These are phyloP conservation scores for Ptychadena robeensis DNA, from an alignment of 2,797 vertebrate genomes.

Conservation along the genomic window DNA sequence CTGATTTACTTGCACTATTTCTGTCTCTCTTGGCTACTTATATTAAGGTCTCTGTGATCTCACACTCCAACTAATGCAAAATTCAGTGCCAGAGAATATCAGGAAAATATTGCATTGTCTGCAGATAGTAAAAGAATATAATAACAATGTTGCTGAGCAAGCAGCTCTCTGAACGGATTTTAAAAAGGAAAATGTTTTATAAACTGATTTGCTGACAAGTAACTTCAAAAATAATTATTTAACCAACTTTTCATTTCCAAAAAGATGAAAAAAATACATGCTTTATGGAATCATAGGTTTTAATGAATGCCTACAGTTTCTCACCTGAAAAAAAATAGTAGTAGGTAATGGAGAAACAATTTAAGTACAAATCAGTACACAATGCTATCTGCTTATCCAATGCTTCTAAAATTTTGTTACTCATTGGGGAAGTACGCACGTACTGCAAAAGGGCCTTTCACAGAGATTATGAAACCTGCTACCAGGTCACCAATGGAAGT, in stretches of 20 bases:
- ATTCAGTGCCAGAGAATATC: conserved; percentile 13
- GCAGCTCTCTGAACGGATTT: not conserved
- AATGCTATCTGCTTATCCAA: not conserved
- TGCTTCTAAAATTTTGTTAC: not conserved
- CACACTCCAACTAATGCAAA: conserved; percentile 17
- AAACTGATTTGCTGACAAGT: conserved; percentile 2
- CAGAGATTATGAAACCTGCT: no score
- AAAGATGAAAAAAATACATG: not conserved
- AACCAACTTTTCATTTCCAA: conserved; percentile 7
- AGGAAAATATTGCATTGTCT: conserved; percentile 38
- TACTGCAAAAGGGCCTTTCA: not conserved
- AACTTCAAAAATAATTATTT: conserved; percentile 10
- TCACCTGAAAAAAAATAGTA: not conserved
- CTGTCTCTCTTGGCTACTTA: conserved; percentile 4
- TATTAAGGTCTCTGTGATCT: conserved; percentile 12
- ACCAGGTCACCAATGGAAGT: no score
- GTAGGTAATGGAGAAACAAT: not conserved
- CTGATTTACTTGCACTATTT: not conserved
- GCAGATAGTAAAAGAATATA: conserved; percentile 40
- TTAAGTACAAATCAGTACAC: not conserved
- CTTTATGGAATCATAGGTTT: conserved; percentile 3
- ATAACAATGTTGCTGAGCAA: conserved; percentile 14
- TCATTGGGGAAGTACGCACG: not conserved
- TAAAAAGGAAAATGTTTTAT: conserved; percentile 11
- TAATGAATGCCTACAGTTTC: not conserved